Evolutionary conservation across 2,797 vertebrate species (phyloP).

Genomic region (Tympanoctomys barrerae): DNA sequence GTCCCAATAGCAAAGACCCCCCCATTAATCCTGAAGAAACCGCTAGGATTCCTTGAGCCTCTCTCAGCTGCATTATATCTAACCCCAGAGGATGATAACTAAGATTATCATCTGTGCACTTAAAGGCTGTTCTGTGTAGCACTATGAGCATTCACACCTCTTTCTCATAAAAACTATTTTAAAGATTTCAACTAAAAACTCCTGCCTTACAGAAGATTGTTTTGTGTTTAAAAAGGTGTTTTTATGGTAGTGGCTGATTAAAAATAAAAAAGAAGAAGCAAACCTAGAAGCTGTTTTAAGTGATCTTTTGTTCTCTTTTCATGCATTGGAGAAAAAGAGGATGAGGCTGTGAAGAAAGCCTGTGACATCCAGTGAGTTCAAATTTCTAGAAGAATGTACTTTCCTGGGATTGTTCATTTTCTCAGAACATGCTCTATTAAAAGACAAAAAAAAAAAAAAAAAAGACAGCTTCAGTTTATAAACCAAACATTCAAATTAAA

Average conservation of each 20-base stretch:
- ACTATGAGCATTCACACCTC: neutral
- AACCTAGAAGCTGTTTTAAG: neutral
- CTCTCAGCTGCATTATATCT: neutral
- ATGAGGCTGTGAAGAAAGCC: neutral
- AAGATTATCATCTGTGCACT: neutral
- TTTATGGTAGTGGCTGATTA: neutral
- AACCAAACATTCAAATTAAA: neutral
- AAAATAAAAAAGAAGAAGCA: conserved; percentile 51
- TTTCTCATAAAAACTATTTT: neutral
- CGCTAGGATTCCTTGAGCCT: neutral
- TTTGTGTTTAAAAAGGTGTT: neutral
- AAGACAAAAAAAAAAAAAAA: neutral
- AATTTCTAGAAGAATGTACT: neutral
- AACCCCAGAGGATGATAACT: neutral
- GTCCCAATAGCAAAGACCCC: neutral
- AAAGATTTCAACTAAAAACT: neutral
- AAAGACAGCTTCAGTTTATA: neutral
- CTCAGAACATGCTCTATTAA: neutral
- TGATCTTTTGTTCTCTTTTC: conserved; percentile 53
- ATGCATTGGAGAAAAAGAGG: neutral
- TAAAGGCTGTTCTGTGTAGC: neutral
- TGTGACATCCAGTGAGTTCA: neutral
- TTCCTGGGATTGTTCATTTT: neutral
- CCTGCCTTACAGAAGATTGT: neutral
- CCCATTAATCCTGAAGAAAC: neutral